A percentile compares a stretch with the other conserved stretches of the same genome.
Evolutionary conservation across 2,888 invertebrate genomes (phyloP).

Genomic region (Bruchidius siliquastri): DNA sequence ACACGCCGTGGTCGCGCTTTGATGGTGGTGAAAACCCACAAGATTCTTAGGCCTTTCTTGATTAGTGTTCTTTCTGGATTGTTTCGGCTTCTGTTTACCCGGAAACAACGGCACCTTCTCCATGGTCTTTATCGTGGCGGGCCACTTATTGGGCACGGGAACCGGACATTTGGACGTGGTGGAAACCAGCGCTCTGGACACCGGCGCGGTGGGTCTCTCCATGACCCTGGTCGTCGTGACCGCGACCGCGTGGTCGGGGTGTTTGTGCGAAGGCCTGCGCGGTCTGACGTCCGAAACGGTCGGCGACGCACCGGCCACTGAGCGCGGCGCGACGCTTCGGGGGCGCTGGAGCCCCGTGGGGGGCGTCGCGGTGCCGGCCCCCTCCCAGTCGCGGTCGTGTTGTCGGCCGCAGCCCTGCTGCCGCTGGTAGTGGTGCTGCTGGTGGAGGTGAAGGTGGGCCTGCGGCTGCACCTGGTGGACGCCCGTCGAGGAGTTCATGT

Average conservation of each 20-base stretch:
- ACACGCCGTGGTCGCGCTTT: slow-evolving; percentile 31
- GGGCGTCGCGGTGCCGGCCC: slow-evolving; percentile 24
- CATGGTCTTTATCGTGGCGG: background rate
- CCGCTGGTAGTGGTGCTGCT: slow-evolving; percentile 19
- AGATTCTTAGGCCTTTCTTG: slow-evolving; percentile 29
- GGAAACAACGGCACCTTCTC: background rate
- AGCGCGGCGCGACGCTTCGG: background rate
- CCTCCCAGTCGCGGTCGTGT: slow-evolving; percentile 26
- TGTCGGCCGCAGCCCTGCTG: slow-evolving; percentile 20
- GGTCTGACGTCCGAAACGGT: background rate
- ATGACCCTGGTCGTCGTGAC: background rate
- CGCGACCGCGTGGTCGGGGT: background rate
- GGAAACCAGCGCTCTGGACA: background rate
- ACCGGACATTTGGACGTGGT: background rate
- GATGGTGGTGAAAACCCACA: slow-evolving; percentile 27
- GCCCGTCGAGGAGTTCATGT: slow-evolving; percentile 33
- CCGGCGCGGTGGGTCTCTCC: background rate
- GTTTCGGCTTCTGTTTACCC: background rate
- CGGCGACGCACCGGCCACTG: background rate
- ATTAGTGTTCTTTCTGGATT: background rate
- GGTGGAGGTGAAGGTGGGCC: slow-evolving; percentile 4
- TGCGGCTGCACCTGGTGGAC: slow-evolving; percentile 13
- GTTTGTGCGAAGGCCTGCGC: slow-evolving; percentile 1
- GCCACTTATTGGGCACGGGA: background rate
- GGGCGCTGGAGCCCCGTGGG: slow-evolving; percentile 8